phyloP scores from a whole-genome alignment of 92 coral and sea anemone genomes.

The Parazoanthus atlanticus region DNA sequence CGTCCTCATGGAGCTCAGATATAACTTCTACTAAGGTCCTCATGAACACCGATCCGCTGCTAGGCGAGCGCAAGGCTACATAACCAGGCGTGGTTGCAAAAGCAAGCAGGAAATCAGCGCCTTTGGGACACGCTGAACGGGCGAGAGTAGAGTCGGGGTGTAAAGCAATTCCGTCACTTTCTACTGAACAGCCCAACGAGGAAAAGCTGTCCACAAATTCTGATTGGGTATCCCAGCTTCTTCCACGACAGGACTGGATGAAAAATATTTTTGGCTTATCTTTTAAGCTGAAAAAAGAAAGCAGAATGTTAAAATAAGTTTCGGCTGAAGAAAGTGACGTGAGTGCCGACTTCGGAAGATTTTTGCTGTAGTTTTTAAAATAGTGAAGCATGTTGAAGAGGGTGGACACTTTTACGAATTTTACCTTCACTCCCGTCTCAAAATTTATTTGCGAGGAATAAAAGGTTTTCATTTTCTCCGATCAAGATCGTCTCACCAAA shows the following conservation, averaged over 20 bases:
- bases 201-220: neutral
- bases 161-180: slow-evolving; percentile 14
- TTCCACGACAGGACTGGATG: slow-evolving; percentile 45
- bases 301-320: neutral
- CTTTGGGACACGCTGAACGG: slow-evolving; percentile 34
- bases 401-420: too few relatives aligned
- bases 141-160: slow-evolving; percentile 27
- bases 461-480: too few relatives aligned
- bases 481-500: too few relatives aligned
- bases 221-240: slow-evolving; percentile 2
- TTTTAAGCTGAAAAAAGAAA: slow-evolving; percentile 20
- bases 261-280: slow-evolving; percentile 39
- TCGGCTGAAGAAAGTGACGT: neutral
- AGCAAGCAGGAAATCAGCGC: slow-evolving; percentile 42
- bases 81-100: slow-evolving; percentile 46
- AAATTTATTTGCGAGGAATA: too few relatives aligned
- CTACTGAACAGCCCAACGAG: slow-evolving; percentile 6
- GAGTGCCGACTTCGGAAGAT: neutral
- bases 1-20: slow-evolving; percentile 2
- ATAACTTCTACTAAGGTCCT: slow-evolving; percentile 34
- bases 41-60: slow-evolving; percentile 24
- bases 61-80: slow-evolving; percentile 32
- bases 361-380: neutral
- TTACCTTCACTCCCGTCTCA: too few relatives aligned
- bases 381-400: neutral